Base-by-base conservation (phyloP, 2,797 vertebrate genomes). In the Hapalemur alaotrensis region DNA sequence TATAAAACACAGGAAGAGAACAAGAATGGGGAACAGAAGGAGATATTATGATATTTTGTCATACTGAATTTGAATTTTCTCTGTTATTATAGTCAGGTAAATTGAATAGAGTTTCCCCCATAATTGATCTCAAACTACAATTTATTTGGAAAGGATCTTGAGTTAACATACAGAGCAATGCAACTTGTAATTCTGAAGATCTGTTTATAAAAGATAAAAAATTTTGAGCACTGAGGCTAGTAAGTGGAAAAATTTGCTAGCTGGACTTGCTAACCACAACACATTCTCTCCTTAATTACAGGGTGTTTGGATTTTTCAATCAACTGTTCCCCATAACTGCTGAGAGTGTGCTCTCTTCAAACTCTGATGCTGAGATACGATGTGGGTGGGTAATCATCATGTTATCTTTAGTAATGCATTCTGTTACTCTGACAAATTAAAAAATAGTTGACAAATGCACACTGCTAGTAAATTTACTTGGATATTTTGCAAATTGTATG, bases 371-470 rank as follows among this genome's bases (percentile, higher is more conserved):
- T 85, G 57, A 48, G 41, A 63, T 22, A 10, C 0, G 12, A 89
- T 52, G 72, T 65, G 17, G 67, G 73, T 43, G 20, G 76, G 57
- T 84, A 79, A 82, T 97, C 65, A 72, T 52, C 38, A 17, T 25
- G 63, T 52, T 83, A 38, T 89, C 81, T 91, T 89, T 79, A 63
- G 61, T 7, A 83, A 70, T 92, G 32, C 8, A 86, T 90, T 81
- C 75, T 76, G 69, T 85, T 82, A 69, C 63, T 54, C 50, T 85
- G 87, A 95, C 72, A 80, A 93, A 94, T 81, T 91, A 54, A 93
- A 90, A 84, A 79, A 63, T 38, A 25, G 9, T 38, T 80, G 57
- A 86, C 38, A 90, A 93, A 81, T 17, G 65, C 35, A 9, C 12
- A 81, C 46, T 57, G 43, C 43, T 54, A 28, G 57, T 50, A 85